Evolutionary conservation across 2,888 invertebrate species (phyloP).

Genomic region (Tribolium freemani): DNA sequence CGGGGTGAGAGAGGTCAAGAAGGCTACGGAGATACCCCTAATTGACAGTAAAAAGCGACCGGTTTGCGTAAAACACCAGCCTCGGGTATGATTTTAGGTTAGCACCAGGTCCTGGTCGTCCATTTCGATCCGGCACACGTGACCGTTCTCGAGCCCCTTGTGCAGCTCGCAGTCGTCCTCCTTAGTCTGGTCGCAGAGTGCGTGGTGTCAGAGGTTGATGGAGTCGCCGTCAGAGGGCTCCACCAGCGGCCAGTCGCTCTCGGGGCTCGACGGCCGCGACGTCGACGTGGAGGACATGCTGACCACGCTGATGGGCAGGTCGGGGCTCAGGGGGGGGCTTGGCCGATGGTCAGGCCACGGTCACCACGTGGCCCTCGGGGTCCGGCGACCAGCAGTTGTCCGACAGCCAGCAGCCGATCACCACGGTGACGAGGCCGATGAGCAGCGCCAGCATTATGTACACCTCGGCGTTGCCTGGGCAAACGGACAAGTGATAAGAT

Average conservation of each 20-base stretch:
- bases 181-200: conserved; percentile 56
- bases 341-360: conserved; percentile 79
- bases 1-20: conserved; percentile 22
- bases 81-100: not conserved
- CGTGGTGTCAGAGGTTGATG: conserved; percentile 62
- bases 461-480: conserved; percentile 79
- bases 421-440: conserved; percentile 81
- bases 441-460: conserved; percentile 81
- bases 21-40: conserved; percentile 16
- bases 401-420: conserved; percentile 82
- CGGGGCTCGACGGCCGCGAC: conserved; percentile 62
- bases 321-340: conserved; percentile 71
- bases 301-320: conserved; percentile 62
- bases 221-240: conserved; percentile 61
- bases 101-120: conserved; percentile 48
- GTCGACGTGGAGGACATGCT: conserved; percentile 51
- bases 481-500: not conserved
- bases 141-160: conserved; percentile 57
- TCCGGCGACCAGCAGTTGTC: conserved; percentile 86
- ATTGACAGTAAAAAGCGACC: conserved; percentile 21
- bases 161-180: conserved; percentile 46
- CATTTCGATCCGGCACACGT: conserved; percentile 53
- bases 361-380: conserved; percentile 75
- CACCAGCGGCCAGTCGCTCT: conserved; percentile 67
- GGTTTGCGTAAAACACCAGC: conserved; percentile 8